Percentiles rank a stretch among this genome's conserved stretches.
Evolutionary conservation across 2,113 vertebrate species (phyloP).

Genomic region (Prinia subflava): DNA sequence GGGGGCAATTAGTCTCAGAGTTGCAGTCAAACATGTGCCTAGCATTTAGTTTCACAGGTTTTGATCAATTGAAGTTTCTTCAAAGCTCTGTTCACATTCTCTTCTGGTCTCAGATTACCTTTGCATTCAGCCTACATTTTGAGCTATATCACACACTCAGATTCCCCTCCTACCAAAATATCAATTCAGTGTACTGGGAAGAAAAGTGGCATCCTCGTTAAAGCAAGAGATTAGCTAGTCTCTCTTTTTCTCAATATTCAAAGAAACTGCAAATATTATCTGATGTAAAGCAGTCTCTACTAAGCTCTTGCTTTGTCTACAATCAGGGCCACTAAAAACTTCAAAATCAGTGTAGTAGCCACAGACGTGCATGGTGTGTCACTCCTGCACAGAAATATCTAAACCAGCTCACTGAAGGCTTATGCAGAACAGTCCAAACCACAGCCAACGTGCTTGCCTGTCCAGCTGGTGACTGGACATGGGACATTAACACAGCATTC

Average conservation of each 20-base stretch:
- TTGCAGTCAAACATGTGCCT: not conserved
- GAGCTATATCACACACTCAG: not conserved
- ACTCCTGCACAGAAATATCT: not conserved
- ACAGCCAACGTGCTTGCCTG: accelerated
- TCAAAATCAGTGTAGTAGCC: not conserved
- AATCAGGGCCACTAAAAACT: not conserved
- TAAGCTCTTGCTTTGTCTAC: not conserved
- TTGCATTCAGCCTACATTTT: not conserved
- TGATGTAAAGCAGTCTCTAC: not conserved
- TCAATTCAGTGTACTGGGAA: not conserved
- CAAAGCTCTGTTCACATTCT: not conserved
- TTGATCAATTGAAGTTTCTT: not conserved
- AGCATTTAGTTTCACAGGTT: not conserved
- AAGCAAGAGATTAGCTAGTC: not conserved
- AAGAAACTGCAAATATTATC: not conserved
- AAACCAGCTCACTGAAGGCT: not conserved
- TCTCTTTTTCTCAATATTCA: not conserved
- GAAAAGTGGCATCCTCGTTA: not conserved
- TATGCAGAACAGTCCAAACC: not conserved
- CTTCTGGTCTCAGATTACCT: not conserved
- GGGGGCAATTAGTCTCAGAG: not conserved
- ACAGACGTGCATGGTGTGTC: accelerated
- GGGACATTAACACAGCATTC: not conserved
- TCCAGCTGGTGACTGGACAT: not conserved
- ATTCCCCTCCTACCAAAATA: not conserved